Conservation (phyloP, 2,888 invertebrate species). For the Tenodera sinensis region DNA sequence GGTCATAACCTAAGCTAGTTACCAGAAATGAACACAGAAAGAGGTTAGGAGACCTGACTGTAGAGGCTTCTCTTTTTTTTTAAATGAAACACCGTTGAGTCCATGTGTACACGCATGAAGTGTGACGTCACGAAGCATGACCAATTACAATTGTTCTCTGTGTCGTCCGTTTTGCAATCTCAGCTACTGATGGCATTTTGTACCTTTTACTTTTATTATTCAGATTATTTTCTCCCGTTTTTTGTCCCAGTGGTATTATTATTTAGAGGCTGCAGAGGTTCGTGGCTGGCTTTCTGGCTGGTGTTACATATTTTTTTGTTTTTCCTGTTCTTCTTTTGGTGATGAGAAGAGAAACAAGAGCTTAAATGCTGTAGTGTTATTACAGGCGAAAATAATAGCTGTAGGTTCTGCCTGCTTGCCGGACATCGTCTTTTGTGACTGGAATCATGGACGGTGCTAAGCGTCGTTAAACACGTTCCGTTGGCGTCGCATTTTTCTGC, state of each 20-base stretch:
- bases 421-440: not conserved
- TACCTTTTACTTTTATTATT: constrained; percentile 9
- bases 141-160: constrained; percentile 15
- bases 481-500: not conserved
- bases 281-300: not conserved
- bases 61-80: not conserved
- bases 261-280: not conserved
- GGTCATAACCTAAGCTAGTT: constrained; percentile 18
- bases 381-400: not conserved
- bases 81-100: not conserved
- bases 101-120: constrained; percentile 13
- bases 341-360: not conserved
- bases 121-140: constrained; percentile 18
- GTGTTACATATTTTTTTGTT: not conserved
- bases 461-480: not conserved
- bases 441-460: not conserved
- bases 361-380: not conserved
- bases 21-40: constrained; percentile 16
- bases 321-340: not conserved
- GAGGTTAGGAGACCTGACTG: not conserved
- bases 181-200: not conserved
- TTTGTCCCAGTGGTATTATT: not conserved
- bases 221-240: constrained; percentile 3
- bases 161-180: not conserved
- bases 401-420: not conserved